phyloP scores from a whole-genome alignment of 2,797 vertebrate genomes.

The Notolabrus celidotus region DNA sequence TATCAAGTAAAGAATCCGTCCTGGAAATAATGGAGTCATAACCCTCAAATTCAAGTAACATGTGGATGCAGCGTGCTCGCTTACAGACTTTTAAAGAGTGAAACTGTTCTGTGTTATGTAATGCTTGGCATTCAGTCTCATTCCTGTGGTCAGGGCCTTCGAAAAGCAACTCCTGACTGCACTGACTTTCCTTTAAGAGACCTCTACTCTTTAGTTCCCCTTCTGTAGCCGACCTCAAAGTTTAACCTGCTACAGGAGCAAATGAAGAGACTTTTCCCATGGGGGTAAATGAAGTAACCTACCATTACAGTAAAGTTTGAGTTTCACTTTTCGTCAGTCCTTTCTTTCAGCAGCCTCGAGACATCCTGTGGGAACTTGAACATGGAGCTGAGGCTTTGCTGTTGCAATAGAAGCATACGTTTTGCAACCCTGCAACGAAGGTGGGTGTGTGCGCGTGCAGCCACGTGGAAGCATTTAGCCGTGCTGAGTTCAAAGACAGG shows the following conservation, averaged over 20 bases:
- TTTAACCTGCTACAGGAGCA: slow-evolving; percentile 25
- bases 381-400: neutral
- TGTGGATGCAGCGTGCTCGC: slow-evolving; percentile 33
- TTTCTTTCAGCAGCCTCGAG: neutral
- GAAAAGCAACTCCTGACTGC: slow-evolving; percentile 40
- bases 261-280: neutral
- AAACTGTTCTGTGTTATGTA: slow-evolving; percentile 59
- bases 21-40: neutral
- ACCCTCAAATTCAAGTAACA: slow-evolving; percentile 14
- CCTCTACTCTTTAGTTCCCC: slow-evolving; percentile 7
- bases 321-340: no score
- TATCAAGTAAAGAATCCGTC: neutral
- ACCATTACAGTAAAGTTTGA: neutral
- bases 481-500: slow-evolving; percentile 60
- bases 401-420: neutral
- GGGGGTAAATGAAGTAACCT: neutral
- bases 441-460: slow-evolving; percentile 48
- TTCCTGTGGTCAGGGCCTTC: slow-evolving; percentile 67
- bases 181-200: slow-evolving; percentile 36
- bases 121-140: slow-evolving; percentile 62
- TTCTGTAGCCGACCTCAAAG: slow-evolving; percentile 6
- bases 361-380: neutral
- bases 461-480: slow-evolving; percentile 63
- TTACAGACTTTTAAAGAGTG: slow-evolving; percentile 21
- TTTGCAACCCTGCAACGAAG: slow-evolving; percentile 10